Conservation (phyloP, 2,888 invertebrate species). For the Amitus sp. region DNA sequence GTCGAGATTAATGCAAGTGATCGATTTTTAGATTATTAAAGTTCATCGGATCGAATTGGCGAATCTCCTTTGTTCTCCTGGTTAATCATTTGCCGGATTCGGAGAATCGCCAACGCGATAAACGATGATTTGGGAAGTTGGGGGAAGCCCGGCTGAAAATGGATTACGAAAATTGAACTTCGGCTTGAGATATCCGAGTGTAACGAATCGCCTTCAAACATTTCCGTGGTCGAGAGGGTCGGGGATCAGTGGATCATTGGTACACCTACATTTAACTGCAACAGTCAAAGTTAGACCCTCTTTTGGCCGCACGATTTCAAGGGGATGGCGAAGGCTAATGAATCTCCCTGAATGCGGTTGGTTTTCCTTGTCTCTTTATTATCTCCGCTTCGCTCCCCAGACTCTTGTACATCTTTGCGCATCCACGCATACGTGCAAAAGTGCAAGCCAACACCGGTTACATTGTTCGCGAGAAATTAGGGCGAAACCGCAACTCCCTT, state of each 20-base stretch:
- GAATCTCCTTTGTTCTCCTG: too few relatives aligned
- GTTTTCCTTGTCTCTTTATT: conserved; percentile 14
- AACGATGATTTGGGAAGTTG: too few relatives aligned
- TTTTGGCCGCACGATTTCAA: conserved; percentile 16
- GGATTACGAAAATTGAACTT: too few relatives aligned
- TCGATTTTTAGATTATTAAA: too few relatives aligned
- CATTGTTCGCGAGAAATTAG: conserved; percentile 56
- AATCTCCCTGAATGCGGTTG: conserved; percentile 15
- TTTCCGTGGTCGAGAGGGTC: conserved; percentile 10
- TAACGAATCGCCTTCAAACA: conserved; percentile 2
- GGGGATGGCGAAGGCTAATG: conserved; percentile 12
- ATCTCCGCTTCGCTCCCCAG: conserved; percentile 9
- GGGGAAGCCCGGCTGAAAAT: too few relatives aligned
- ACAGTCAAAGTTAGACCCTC: conserved; percentile 13
- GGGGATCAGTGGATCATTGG: conserved; percentile 13
- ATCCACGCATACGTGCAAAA: conserved; percentile 31
- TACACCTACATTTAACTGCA: conserved; percentile 12
- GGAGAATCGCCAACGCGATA: too few relatives aligned
- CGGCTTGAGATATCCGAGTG: too few relatives aligned
- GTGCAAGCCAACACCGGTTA: conserved; percentile 49
- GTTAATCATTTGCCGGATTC: too few relatives aligned
- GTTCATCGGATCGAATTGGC: too few relatives aligned
- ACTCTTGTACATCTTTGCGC: conserved; percentile 15
- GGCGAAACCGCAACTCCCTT: conserved; percentile 51
- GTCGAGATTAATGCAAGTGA: too few relatives aligned